These are phyloP conservation scores for Ashinkailepas kermadecensis DNA, from an alignment of 2,888 invertebrate species.

Conservation along the genomic window DNA sequence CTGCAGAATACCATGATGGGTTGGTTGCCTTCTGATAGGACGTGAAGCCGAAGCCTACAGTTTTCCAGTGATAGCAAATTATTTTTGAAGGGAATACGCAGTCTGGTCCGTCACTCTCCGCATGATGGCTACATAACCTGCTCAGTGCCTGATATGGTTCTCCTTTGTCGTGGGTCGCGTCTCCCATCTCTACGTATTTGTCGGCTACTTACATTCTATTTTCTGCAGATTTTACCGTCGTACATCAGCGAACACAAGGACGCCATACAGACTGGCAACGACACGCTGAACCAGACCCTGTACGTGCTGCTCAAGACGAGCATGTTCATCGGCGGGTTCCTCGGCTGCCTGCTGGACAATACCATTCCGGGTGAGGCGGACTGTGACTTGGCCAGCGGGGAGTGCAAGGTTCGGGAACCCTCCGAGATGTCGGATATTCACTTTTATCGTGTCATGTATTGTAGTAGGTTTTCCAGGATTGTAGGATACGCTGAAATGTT, in stretches of 20 bases:
- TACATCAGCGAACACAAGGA: slow-evolving; percentile 27
- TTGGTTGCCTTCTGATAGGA: no score
- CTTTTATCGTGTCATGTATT: not conserved
- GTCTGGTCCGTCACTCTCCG: no score
- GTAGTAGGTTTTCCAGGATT: not conserved
- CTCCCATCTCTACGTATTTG: no score
- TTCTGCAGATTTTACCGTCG: not conserved
- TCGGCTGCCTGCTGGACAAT: slow-evolving; percentile 41
- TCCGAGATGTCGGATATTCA: not conserved
- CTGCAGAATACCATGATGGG: no score
- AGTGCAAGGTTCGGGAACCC: not conserved
- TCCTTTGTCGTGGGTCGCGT: no score
- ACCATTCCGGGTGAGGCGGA: slow-evolving; percentile 39
- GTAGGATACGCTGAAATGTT: not conserved
- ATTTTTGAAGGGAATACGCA: no score
- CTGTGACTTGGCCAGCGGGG: not conserved
- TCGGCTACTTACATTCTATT: not conserved
- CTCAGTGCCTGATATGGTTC: no score
- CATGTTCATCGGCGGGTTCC: slow-evolving; percentile 40
- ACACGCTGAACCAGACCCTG: slow-evolving; percentile 36
- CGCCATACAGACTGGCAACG: slow-evolving; percentile 34
- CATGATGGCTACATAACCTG: no score
- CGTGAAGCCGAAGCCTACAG: no score
- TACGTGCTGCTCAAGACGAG: slow-evolving; percentile 39
- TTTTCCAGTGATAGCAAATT: no score